Evolutionary conservation across 2,113 vertebrate species (phyloP).

Genomic region (Daphoenositta chrysoptera): DNA sequence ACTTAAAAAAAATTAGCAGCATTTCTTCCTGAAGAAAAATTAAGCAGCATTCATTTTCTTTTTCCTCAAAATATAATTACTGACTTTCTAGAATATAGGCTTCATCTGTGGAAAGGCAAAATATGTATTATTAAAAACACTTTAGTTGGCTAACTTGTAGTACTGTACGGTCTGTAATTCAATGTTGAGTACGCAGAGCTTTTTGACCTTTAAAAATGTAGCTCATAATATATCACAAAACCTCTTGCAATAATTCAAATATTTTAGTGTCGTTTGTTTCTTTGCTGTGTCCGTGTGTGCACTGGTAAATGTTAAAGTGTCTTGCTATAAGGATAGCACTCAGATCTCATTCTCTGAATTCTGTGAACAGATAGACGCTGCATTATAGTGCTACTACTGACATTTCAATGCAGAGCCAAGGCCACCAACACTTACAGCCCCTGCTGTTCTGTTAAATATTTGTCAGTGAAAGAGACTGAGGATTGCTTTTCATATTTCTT

Average conservation of each 20-base stretch:
- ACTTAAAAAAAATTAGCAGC: neutral
- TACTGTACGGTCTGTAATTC: neutral
- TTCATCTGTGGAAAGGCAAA: neutral
- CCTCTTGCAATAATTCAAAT: neutral
- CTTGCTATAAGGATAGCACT: neutral
- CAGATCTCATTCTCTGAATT: conserved; percentile 9
- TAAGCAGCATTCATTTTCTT: neutral
- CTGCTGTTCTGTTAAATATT: conserved; percentile 65
- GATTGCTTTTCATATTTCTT: conserved; percentile 25
- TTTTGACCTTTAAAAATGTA: neutral
- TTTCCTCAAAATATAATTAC: neutral
- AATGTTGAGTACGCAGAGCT: neutral
- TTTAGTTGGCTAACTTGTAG: neutral
- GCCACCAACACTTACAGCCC: conserved; percentile 30
- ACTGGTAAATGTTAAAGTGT: conserved; percentile 30
- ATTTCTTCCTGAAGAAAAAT: neutral
- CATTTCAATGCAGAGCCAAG: conserved; percentile 61
- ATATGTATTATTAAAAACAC: neutral
- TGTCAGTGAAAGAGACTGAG: conserved; percentile 27
- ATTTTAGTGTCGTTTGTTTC: neutral
- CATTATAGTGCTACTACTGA: conserved; percentile 37
- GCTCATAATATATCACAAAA: neutral
- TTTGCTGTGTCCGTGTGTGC: neutral
- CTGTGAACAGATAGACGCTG: neutral
- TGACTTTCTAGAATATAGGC: neutral